Base-by-base conservation (phyloP, 2,888 invertebrate species). In the Lithophane semibrunnea region DNA sequence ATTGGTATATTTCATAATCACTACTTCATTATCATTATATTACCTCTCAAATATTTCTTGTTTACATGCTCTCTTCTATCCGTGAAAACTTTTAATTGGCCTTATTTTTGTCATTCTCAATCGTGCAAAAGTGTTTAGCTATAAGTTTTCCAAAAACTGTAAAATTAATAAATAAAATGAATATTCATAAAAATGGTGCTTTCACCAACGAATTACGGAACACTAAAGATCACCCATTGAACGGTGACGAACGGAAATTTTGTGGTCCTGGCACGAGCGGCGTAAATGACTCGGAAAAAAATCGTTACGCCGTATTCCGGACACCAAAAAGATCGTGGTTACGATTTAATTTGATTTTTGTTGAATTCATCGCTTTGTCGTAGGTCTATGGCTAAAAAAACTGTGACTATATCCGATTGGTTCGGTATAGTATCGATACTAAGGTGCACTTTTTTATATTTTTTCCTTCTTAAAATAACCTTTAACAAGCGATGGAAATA, bases 221-320 rank as follows among this genome's bases (percentile, higher is more conserved):
- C 92, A 87, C 93, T 88, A 93, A 89, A 91, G 90, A 91, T 93
- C 92, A 92, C 90, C 92, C 91, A 92, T 86, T 90, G 90, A 86
- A 95, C 92, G 92, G 92, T 96, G 96, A 96, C 96, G 94, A 94
- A 95, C 94, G 92, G 92, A 93, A 93, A 94, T 95, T 94, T 94
- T 91, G 93, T 95, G 95, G 94, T 95, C 92, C 94, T 94, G 94
- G 96, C 96, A 96, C 96, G 96, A 96, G 96, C 95, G 91, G 52
- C 83, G 89, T 92, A 92, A 94, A 92, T 90, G 89, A 85, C 84
- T 77, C 42, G 71, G 79, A 91, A 91, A 94, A 94, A 94, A 94
- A 93, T 87, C 86, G 88, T 90, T 92, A 92, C 92, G 91, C 92
- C 81, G 88, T 90, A 80, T 92, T 91, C 88, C 74, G 79, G 84